Percentiles rank a stretch among this genome's conserved stretches.
These are phyloP conservation scores for Anguilla japonica DNA, from an alignment of 2,113 vertebrate species.

Conservation along the genomic window DNA sequence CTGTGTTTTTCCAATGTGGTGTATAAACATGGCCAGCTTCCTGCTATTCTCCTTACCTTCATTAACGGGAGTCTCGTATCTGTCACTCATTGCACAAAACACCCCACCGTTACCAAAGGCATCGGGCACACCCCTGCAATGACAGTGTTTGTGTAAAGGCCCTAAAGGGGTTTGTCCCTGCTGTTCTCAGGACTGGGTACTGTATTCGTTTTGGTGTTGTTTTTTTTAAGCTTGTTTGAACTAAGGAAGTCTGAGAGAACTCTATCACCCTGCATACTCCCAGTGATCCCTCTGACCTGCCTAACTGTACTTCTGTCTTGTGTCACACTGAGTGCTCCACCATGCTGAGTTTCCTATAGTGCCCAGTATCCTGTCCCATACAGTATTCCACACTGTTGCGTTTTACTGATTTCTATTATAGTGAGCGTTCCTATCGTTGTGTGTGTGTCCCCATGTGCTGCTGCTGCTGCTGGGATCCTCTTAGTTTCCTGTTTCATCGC, in stretches of 20 bases:
- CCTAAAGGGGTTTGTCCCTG: neutral
- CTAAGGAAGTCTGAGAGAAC: neutral
- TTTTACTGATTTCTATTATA: neutral
- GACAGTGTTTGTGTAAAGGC: neutral
- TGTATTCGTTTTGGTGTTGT: too few species aligned
- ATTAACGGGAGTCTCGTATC: neutral
- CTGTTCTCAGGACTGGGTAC: neutral
- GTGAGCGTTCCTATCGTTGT: too few species aligned
- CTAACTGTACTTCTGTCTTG: neutral
- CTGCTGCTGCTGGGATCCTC: neutral
- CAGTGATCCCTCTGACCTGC: neutral
- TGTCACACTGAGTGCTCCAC: neutral
- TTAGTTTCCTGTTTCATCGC: neutral
- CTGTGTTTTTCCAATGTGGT: neutral
- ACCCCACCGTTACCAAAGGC: neutral
- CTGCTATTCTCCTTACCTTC: constrained; percentile 6
- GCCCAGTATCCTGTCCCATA: neutral
- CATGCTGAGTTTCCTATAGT: neutral
- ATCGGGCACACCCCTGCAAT: neutral
- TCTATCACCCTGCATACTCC: neutral
- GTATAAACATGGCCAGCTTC: neutral
- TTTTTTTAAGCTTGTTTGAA: neutral
- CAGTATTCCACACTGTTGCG: neutral
- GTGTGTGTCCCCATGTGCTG: neutral
- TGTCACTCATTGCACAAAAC: neutral